These are phyloP conservation scores for Bicyclus anynana DNA, from an alignment of 1,140 invertebrate species.

Conservation along the genomic window DNA sequence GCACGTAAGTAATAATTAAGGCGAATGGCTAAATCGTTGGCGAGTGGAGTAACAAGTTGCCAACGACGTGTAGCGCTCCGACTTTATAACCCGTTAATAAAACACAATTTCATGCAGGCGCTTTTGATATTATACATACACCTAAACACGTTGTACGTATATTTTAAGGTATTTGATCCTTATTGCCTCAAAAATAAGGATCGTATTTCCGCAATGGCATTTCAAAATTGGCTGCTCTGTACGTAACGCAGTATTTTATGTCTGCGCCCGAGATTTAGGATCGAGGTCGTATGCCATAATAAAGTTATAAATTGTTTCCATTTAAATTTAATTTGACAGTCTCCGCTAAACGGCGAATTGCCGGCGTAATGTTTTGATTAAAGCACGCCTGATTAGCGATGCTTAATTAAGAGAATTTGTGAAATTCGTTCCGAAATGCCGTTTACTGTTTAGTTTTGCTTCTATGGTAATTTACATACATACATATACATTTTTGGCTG, in stretches of 20 bases:
- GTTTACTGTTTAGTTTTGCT: not conserved
- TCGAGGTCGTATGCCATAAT: constrained; percentile 64
- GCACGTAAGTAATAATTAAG: constrained; percentile 55
- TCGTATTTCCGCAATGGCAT: constrained; percentile 7
- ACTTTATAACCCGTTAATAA: constrained; percentile 75
- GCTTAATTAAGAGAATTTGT: constrained; percentile 34
- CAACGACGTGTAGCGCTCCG: constrained; percentile 63
- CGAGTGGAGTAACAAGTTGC: constrained; percentile 63
- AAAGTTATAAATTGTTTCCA: constrained; percentile 73
- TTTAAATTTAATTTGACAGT: constrained; percentile 75
- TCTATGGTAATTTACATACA: not conserved
- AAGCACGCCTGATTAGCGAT: constrained; percentile 45
- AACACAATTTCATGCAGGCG: constrained; percentile 70
- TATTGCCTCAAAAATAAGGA: constrained; percentile 16
- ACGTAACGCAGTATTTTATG: constrained; percentile 64
- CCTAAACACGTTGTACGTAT: constrained; percentile 5
- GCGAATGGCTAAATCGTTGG: constrained; percentile 48
- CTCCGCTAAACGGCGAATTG: constrained; percentile 55
- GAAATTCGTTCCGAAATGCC: constrained; percentile 19
- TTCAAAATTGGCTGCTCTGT: constrained; percentile 5
- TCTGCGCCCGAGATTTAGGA: constrained; percentile 58
- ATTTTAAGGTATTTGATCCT: constrained; percentile 10
- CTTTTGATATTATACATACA: constrained; percentile 47
- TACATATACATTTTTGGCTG: not conserved
- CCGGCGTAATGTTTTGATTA: constrained; percentile 62